Evolutionary conservation across 2,797 vertebrate genomes (phyloP), one percentile per base, ranked within the genome.

Genomic region (Trichosurus vulpecula): DNA sequence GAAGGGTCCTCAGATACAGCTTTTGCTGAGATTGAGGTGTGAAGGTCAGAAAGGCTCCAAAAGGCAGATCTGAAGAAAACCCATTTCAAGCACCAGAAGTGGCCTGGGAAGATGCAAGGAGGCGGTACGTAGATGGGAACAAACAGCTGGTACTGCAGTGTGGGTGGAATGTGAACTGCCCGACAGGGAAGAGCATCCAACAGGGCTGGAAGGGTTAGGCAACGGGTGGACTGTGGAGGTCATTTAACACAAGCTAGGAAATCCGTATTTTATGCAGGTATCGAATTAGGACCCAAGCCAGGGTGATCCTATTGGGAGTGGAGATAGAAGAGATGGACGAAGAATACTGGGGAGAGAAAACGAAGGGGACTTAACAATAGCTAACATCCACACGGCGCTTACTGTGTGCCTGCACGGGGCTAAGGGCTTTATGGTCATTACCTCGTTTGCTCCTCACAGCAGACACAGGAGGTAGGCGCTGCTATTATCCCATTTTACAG

Each of bases 351-450:
- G 58, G 13, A n/a, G 31, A 61, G 3, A 0, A 74, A 9, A 47
- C 22, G 19, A 16, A 47, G n/a, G 25, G n/a, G 14, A 6, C 31
- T 11, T 35, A 5, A 1, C 3, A 3, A 31, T 29, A 31, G 58
- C 35, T 6, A 19, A 16, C 35, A 16, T 16, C 2, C 3, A 14
- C 11, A 6, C 2, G 31, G 31, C 4, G 31, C 31, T 14, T 35
- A 4, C 31, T 5, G 9, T 6, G 35, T 1, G 4, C 35, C 14
- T 1, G 14, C 6, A 6, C 5, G 4, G 10, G 3, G 1, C 35
- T 58, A 11, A 31, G 57, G 9, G 0, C 14, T 19, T 1, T 16
- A 10, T 0, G 14, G 16, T n/a, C 0, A n/a, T 66, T 66, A 66
- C 35, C 66, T 66, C 61, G 2, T 66, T 66, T 6, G 1, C n/a